Evolutionary conservation across 1,140 invertebrate species (phyloP), one percentile per base, ranked within the genome.

Genomic region (Drosophila lacertosa): DNA sequence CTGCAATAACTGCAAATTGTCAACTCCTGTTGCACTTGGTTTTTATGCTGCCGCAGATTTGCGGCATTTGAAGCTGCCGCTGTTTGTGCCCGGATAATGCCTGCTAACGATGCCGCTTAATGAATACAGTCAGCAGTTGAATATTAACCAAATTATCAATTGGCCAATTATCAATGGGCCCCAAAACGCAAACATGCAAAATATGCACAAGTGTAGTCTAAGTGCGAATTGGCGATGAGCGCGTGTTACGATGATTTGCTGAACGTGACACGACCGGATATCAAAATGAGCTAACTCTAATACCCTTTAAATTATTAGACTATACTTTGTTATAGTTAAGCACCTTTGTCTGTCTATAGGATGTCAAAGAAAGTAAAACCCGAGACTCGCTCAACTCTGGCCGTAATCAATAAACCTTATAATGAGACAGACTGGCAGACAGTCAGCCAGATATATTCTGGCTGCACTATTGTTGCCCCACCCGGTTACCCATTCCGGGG

Each of bases 341-440:
- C n/a, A n/a, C n/a, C n/a, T n/a, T n/a, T n/a, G n/a, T n/a, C n/a
- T n/a, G n/a, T n/a, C n/a, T n/a, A n/a, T n/a, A n/a, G n/a, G n/a
- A n/a, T n/a, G n/a, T n/a, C n/a, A n/a, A n/a, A n/a, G n/a, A n/a
- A n/a, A n/a, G n/a, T n/a, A n/a, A n/a, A 29, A 29, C 26, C 6
- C 26, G 26, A 29, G 6, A 29, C 6, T 5, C 6, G 7, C 26
- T 7, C 75, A 78, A 44, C 51, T 73, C 69, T 53, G 42, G 74
- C 60, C 16, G 33, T 29, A 83, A 78, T 82, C 79, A 82, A 77
- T 82, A 70, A 70, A 72, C 67, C 68, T 72, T 80, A 62, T 37
- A 35, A 13, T 13, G 42, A 10, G 10, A 64, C 24, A 22, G 75
- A 16, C 15, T 44, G 55, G 13, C 39, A 42, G 24, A 44, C 39